Conservation (phyloP, 2,113 vertebrate genomes). For the Scomber scombrus region DNA sequence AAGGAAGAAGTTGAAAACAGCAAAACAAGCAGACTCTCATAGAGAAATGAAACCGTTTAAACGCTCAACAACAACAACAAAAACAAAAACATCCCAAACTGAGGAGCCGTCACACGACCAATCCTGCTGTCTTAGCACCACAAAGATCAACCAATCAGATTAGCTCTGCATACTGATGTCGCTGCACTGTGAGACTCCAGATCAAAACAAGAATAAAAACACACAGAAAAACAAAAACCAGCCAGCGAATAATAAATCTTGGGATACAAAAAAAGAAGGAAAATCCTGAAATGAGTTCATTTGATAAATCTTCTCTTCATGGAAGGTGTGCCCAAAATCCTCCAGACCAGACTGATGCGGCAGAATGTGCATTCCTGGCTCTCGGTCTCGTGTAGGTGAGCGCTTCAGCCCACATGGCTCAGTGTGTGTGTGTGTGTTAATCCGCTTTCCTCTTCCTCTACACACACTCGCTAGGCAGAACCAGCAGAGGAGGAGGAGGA, state of each 20-base stretch:
- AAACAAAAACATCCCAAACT: constrained; percentile 55
- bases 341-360: constrained; percentile 19
- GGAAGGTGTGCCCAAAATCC: constrained; percentile 38
- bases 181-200: constrained; percentile 54
- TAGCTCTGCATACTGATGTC: constrained; percentile 22
- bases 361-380: constrained; percentile 34
- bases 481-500: constrained; percentile 22
- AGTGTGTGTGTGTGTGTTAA: constrained; percentile 47
- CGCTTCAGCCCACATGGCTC: constrained; percentile 67
- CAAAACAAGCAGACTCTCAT: constrained; percentile 7
- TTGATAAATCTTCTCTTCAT: neutral
- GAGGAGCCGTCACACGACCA: constrained; percentile 42
- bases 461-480: constrained; percentile 48
- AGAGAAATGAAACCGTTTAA: neutral
- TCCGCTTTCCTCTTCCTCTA: constrained; percentile 56
- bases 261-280: neutral
- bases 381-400: constrained; percentile 49
- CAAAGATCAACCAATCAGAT: constrained; percentile 68
- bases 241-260: constrained; percentile 10
- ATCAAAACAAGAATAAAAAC: constrained; percentile 44
- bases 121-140: constrained; percentile 31
- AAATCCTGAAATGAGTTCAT: constrained; percentile 26
- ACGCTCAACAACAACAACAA: constrained; percentile 3
- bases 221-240: constrained; percentile 17
- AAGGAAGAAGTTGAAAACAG: neutral